phyloP scores from a whole-genome alignment of 1,140 invertebrate species.

The Fopius arisanus region DNA sequence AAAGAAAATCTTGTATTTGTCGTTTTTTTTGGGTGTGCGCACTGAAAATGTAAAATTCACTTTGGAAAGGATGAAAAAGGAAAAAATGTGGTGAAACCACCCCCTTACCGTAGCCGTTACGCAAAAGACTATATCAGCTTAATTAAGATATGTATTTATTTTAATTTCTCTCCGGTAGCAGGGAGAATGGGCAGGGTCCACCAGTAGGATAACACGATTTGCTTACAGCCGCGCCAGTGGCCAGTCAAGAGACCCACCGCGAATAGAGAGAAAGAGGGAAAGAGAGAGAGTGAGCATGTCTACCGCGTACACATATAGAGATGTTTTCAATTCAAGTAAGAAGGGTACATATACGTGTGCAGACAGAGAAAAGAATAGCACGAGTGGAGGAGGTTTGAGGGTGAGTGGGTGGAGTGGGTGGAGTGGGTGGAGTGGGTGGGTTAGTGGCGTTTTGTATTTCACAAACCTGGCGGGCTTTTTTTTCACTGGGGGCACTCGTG shows the following conservation, averaged over 20 bases:
- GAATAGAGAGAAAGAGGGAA: not conserved
- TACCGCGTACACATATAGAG: slow-evolving; percentile 40
- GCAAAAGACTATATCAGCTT: slow-evolving; percentile 48
- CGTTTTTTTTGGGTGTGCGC: no score
- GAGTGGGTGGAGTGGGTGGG: not conserved
- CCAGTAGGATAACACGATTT: slow-evolving; percentile 61
- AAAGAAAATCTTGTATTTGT: no score
- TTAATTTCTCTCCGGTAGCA: slow-evolving; percentile 55
- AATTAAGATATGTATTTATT: slow-evolving; percentile 67
- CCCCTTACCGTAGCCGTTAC: slow-evolving; percentile 35
- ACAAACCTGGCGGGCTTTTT: slow-evolving; percentile 15
- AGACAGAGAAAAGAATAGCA: not conserved
- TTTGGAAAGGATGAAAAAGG: not conserved
- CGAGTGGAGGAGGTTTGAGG: not conserved
- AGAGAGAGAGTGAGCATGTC: not conserved
- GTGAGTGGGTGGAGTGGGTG: not conserved
- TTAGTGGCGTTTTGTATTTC: slow-evolving; percentile 12
- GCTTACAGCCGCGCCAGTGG: slow-evolving; percentile 49
- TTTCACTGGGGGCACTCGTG: slow-evolving; percentile 9
- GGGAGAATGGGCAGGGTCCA: slow-evolving; percentile 44
- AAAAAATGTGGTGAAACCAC: not conserved
- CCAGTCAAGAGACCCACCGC: not conserved
- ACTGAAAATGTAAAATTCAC: no score
- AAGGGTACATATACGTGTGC: slow-evolving; percentile 35
- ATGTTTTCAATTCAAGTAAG: slow-evolving; percentile 62